These are phyloP conservation scores for Leptopilina syphax DNA, from an alignment of 2,888 invertebrate species.

Conservation along the genomic window DNA sequence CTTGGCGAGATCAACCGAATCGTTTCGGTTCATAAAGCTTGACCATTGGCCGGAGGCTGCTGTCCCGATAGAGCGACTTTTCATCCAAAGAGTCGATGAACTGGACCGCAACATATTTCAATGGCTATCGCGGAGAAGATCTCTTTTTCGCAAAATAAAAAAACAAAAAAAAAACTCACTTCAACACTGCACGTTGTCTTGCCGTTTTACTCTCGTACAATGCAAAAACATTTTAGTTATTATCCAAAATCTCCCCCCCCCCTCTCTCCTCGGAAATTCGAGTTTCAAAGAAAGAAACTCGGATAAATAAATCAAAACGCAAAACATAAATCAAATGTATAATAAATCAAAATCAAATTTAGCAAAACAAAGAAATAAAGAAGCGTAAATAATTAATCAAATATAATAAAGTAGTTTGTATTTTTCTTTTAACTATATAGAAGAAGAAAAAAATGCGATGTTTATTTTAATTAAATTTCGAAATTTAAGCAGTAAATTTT, in stretches of 20 bases:
- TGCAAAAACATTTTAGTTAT: slow-evolving; percentile 19
- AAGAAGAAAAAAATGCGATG: neutral
- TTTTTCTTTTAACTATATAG: neutral
- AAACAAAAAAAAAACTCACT: neutral
- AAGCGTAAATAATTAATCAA: too few species aligned
- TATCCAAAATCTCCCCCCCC: too few species aligned
- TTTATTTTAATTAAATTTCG: neutral
- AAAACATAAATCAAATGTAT: too few species aligned
- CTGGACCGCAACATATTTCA: slow-evolving; percentile 54
- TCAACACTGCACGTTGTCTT: slow-evolving; percentile 19
- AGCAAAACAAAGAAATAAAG: too few species aligned
- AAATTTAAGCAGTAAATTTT: neutral
- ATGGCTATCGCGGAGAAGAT: slow-evolving; percentile 50
- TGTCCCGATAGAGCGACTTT: slow-evolving; percentile 43
- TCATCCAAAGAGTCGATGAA: slow-evolving; percentile 50
- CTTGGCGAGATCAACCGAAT: slow-evolving; percentile 45
- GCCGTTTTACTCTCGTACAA: slow-evolving; percentile 3
- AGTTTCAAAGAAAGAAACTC: too few species aligned
- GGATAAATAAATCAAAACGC: too few species aligned
- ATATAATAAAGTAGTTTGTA: too few species aligned
- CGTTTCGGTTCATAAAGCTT: slow-evolving; percentile 46
- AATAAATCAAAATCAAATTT: too few species aligned
- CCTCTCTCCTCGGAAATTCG: too few species aligned
- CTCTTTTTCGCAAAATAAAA: slow-evolving; percentile 31
- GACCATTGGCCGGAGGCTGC: slow-evolving; percentile 42